Base-by-base conservation (phyloP, 2,888 invertebrate genomes). In the Drosophila barbarae region DNA sequence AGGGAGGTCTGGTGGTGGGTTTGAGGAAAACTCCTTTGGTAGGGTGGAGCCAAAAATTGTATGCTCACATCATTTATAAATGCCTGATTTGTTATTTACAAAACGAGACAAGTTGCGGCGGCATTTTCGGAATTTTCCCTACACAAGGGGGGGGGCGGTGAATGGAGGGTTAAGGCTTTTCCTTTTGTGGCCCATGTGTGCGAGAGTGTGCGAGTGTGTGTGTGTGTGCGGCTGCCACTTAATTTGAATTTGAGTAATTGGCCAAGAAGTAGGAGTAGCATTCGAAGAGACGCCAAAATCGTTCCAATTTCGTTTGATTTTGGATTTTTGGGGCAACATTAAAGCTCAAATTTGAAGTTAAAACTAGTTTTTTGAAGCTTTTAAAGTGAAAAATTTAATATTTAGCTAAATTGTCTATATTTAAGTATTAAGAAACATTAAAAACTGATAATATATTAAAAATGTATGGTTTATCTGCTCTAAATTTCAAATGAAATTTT, bases 81-180 rank as follows among this genome's bases (percentile, higher is more conserved):
- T 87, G 87, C 85, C 87, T 87, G 87, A 87, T 87, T 87, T 87
- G 87, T 85, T 87, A 87, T 86, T 87, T 87, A 87, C 87, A 87
- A 87, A 87, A 87, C 77, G 87, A 84, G 85, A 85, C 86, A 83
- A 80, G 65, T 79, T 80, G 83, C 74, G 83, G 83, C 74, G 83
- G 80, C 83, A 76, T 79, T 80, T 80, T 58, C 61, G 60, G 82
- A 69, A 81, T 73, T 84, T 67, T 51, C 52, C 53, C 8, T 13
- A 58, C 60, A n/a, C 18, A 18, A 18, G 18, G 18, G 0, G 5
- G 1, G 30, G 35, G 44, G 34, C 6, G 18, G 10, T 10, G 30
- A 26, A 26, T 26, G 8, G 12, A 2, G 13, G 15, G 53, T 13
- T 26, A n/a, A 10, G 38, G 59, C 13, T 36, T 60, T 51, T 47